Base-by-base conservation (phyloP, 2,888 invertebrate genomes). In the Mamestra brassicae region DNA sequence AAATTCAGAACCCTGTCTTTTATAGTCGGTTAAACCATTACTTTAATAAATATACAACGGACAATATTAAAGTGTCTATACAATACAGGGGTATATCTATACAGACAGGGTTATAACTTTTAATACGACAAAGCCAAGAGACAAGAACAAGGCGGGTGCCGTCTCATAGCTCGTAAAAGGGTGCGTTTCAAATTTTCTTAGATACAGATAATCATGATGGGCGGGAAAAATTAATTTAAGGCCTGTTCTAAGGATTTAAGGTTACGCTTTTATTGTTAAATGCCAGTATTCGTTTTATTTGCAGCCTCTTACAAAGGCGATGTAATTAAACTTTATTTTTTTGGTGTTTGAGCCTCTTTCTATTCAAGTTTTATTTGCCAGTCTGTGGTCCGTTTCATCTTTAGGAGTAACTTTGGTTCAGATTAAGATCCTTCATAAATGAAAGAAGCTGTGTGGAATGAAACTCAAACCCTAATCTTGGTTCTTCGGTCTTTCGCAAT, bases 141-240 rank as follows among this genome's bases (percentile, higher is more conserved):
- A 84, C 83, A 84, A 71, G 78, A 70, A 85, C 87, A 87, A 78
- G 85, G 78, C 86, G 79, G 85, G 84, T 11, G 72, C 69, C 58
- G 76, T 79, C 76, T 73, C 71, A 83, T 81, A 65, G 75, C 79
- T 85, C 81, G 74, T 85, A 88, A 88, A 88, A 88, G 85, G 84
- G 81, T 77, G 73, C 88, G 85, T 87, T 84, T 83, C 55, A 86
- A 87, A 88, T 85, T 85, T 84, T 74, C 84, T 83, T 70, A 85
- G 86, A 86, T 86, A 83, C 71, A 81, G 75, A 81, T 88, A 88
- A 88, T 84, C 85, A 88, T 78, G 78, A 78, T 76, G 67, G 81
- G 83, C 80, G 84, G 85, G 81, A 60, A 75, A 87, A 85, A 80
- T 82, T 81, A 81, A 88, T 83, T 85, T 84, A 83, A 74, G 66